These are phyloP conservation scores for Oceanodroma leucorhoa DNA, from an alignment of 2,797 vertebrate species.

Conservation along the genomic window DNA sequence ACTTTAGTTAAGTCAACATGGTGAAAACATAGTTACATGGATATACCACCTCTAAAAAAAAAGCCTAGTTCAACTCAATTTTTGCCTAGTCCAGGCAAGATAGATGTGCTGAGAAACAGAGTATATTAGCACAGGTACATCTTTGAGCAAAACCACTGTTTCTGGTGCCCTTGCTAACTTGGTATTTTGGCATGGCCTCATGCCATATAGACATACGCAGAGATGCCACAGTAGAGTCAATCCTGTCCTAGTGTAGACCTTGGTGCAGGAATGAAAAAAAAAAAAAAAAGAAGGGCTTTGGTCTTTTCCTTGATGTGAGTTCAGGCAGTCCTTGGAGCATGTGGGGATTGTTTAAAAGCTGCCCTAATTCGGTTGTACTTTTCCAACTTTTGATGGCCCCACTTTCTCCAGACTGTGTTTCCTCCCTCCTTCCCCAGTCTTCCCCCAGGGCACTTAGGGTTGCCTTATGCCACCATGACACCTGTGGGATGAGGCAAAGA, in stretches of 20 bases:
- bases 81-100: not conserved
- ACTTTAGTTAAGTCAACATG: not conserved
- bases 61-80: not conserved
- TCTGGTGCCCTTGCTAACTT: not conserved
- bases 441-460: not conserved
- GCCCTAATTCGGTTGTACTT: not conserved
- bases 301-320: not conserved
- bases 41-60: not conserved
- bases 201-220: fast-evolving
- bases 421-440: not conserved
- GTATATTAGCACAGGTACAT: not conserved
- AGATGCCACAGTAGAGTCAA: fast-evolving
- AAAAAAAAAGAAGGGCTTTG: not conserved
- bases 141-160: not conserved
- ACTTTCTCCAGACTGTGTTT: not conserved
- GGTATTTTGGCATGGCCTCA: not conserved
- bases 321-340: not conserved
- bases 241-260: not conserved
- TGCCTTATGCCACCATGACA: not conserved
- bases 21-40: not conserved
- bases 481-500: not conserved
- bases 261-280: not conserved
- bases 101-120: not conserved
- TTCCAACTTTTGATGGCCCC: not conserved
- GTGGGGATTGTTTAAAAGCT: not conserved